phyloP scores from a whole-genome alignment of 1,140 invertebrate genomes.

The Anastrepha obliqua region DNA sequence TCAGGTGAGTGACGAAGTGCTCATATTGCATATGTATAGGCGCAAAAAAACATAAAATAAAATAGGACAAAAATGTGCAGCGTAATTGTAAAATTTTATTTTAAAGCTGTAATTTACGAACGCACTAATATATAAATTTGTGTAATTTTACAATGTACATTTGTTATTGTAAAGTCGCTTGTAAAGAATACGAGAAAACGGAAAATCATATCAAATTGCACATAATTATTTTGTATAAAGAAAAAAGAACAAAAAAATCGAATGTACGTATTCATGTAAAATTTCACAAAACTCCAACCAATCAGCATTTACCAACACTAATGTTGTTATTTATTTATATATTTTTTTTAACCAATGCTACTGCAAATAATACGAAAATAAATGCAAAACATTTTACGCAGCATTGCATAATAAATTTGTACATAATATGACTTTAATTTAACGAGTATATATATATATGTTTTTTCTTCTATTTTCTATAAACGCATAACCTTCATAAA shows the following conservation, averaged over 20 bases:
- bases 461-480: constrained; percentile 53
- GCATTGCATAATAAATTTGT: background rate
- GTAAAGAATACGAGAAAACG: background rate
- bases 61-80: background rate
- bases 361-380: background rate
- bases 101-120: constrained; percentile 33
- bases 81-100: background rate
- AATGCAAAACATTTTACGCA: background rate
- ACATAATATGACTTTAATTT: constrained; percentile 30
- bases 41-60: background rate
- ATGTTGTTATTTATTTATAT: background rate
- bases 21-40: background rate
- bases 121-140: constrained; percentile 51
- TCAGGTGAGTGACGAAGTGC: constrained; percentile 66
- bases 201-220: background rate
- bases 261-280: constrained; percentile 35
- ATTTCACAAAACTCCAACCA: constrained; percentile 7
- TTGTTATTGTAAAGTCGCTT: constrained; percentile 45
- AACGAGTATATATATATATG: constrained; percentile 44
- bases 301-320: background rate
- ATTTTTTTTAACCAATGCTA: constrained; percentile 7
- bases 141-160: constrained; percentile 59
- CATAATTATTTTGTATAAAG: constrained; percentile 2
- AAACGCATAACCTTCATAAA: constrained; percentile 50
- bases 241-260: background rate